phyloP scores from a whole-genome alignment of 2,113 vertebrate species.

The Parotia lawesii region DNA sequence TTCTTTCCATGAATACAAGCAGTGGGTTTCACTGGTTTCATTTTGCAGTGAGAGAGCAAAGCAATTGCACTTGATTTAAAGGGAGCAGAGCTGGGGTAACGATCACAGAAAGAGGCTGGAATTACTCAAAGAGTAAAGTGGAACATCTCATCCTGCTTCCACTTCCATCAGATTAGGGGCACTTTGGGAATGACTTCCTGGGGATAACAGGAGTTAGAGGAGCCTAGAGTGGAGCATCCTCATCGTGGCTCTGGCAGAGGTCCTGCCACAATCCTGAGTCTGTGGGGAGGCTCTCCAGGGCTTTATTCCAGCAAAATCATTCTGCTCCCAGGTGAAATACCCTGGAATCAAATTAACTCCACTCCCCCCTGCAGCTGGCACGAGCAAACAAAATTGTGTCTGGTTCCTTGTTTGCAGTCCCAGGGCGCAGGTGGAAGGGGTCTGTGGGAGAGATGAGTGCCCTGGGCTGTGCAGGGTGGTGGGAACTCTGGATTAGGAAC shows the following conservation, averaged over 20 bases:
- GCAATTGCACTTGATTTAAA: slow-evolving; percentile 48
- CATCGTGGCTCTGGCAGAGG: background rate
- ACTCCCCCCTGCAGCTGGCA: background rate
- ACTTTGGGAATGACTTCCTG: background rate
- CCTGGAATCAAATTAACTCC: background rate
- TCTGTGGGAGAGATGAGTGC: background rate
- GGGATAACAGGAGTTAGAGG: background rate
- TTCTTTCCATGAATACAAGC: background rate
- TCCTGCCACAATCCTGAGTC: background rate
- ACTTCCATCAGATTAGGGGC: background rate
- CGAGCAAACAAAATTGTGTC: background rate
- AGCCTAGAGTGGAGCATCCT: background rate
- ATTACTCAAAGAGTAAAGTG: slow-evolving; percentile 61
- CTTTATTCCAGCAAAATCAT: background rate
- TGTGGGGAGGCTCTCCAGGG: background rate
- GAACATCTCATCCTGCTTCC: background rate
- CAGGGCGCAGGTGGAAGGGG: background rate
- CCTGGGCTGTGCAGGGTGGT: background rate
- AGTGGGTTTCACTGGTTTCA: background rate
- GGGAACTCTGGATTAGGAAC: background rate
- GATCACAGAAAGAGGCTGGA: slow-evolving; percentile 49
- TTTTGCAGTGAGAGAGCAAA: slow-evolving; percentile 24
- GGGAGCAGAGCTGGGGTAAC: background rate
- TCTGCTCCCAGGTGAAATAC: background rate
- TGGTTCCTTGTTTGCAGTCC: background rate